These are phyloP conservation scores for Pseudolaguvia tuberculata DNA, from an alignment of 2,113 vertebrate species.

Conservation along the genomic window DNA sequence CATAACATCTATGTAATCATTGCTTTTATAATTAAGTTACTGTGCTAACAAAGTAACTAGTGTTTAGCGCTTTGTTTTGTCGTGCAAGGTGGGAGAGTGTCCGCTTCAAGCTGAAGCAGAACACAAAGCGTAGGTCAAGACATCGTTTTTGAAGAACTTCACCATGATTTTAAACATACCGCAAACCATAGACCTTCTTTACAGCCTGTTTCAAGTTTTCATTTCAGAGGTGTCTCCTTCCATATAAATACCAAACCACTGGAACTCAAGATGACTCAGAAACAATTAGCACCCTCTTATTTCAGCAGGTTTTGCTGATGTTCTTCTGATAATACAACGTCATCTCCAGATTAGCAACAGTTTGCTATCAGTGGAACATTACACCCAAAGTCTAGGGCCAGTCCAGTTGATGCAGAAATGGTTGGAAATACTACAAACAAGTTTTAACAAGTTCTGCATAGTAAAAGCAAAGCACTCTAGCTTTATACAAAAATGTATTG, in stretches of 20 bases:
- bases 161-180: not conserved
- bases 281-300: constrained; percentile 57
- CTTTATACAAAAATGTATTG: not conserved
- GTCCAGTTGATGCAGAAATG: not conserved
- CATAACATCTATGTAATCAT: not conserved
- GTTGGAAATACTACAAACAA: not conserved
- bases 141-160: not conserved
- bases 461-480: not conserved
- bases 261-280: constrained; percentile 71
- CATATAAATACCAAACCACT: constrained; percentile 71
- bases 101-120: not conserved
- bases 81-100: not conserved
- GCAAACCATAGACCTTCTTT: constrained; percentile 55
- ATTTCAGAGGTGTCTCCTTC: constrained; percentile 70
- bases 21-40: constrained; percentile 12
- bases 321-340: constrained; percentile 1
- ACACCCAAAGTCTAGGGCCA: not conserved
- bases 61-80: not conserved
- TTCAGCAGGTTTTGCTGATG: constrained; percentile 63
- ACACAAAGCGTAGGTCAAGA: not conserved
- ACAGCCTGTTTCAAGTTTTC: constrained; percentile 68
- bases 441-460: constrained; percentile 1
- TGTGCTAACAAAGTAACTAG: not conserved
- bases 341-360: not conserved
- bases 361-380: not conserved